A percentile compares a stretch with the other conserved stretches of the same genome.
These are phyloP conservation scores for Psittacula cyanocephala DNA, from an alignment of 2,113 vertebrate genomes.

Conservation along the genomic window DNA sequence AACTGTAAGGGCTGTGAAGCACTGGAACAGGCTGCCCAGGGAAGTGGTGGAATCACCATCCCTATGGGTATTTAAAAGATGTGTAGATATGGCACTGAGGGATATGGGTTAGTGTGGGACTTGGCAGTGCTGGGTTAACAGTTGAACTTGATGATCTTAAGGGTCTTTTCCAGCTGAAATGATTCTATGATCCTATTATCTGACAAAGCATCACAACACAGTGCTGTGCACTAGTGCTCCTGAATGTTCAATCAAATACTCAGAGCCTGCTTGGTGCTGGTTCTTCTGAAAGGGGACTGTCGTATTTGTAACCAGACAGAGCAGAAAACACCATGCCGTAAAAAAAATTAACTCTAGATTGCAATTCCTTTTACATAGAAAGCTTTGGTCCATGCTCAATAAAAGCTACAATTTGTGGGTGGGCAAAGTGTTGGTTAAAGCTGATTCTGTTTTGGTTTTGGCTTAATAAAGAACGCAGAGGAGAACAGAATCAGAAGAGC, in stretches of 20 bases:
- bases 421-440: not conserved
- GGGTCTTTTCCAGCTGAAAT: not conserved
- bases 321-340: not conserved
- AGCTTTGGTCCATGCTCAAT: fast-evolving
- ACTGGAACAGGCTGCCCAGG: not conserved
- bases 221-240: not conserved
- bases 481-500: not conserved
- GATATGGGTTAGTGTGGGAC: not conserved
- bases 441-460: not conserved
- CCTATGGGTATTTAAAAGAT: not conserved
- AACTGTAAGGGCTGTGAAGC: not conserved
- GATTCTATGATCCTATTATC: not conserved
- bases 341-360: not conserved
- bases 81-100: fast-evolving
- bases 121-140: not conserved
- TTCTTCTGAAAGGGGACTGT: not conserved
- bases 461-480: not conserved
- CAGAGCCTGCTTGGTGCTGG: too few species aligned
- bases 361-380: not conserved
- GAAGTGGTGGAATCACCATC: not conserved
- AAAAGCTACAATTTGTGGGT: not conserved
- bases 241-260: too few species aligned
- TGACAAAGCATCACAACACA: not conserved
- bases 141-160: not conserved
- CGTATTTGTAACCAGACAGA: not conserved